Evolutionary conservation across 2,888 invertebrate species (phyloP), one percentile per base, ranked within the genome.

Genomic region (Hyalella azteca): DNA sequence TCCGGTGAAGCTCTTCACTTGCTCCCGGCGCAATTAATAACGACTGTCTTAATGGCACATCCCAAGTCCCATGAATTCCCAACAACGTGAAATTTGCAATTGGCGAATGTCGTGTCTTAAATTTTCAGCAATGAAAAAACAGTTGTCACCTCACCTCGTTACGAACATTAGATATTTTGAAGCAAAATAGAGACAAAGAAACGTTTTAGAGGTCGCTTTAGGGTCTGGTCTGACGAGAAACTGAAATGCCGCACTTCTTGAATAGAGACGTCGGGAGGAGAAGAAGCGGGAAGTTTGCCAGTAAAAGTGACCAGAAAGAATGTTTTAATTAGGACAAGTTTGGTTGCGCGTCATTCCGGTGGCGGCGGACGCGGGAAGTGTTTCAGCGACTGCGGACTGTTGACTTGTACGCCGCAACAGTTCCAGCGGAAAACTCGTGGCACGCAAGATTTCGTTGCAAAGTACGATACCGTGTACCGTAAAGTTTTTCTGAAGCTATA

Each of bases 201-300:
- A n/a, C n/a, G n/a, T 54, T 15, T 22, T 29, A 54, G 26, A 3
- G 26, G 9, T 22, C 54, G 29, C 29, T 54, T 66, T 66, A 66
- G 66, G 39, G 19, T 19, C 19, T 36, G 29, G 66, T 66, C 66
- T 66, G 66, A 66, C 4, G 1, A 29, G 39, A 32, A n/a, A 11
- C 36, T 36, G 66, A 36, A 66, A 66, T 66, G 66, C 29, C 36
- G 66, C 66, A 66, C 66, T 66, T 36, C 66, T 66, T 66, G 66
- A 66, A 66, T 66, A 19, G 36, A 66, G 66, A 66, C 66, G n/a
- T 7, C 66, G 36, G n/a, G 26, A 54, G 54, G 19, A 66, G 39
- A 66, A 66, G 66, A 66, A 66, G 66, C 32, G 66, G 66, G 66
- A 66, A 66, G 66, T 66, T 66, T 66, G 66, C 66, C 66, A 66